These are phyloP conservation scores for Sipunculus nudus DNA, from an alignment of 2,888 invertebrate genomes.

Conservation along the genomic window DNA sequence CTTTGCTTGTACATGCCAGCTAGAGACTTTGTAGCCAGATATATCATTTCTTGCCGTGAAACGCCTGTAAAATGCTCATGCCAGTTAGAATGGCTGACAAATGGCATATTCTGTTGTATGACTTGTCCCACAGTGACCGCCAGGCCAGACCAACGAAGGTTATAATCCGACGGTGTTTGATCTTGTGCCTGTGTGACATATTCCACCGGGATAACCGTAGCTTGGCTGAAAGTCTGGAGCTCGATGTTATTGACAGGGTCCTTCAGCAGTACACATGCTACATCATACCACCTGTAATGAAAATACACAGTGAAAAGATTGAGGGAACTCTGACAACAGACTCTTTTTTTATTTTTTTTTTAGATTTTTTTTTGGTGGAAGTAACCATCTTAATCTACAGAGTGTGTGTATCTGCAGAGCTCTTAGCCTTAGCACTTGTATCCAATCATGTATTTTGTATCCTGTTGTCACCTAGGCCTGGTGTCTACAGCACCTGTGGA, in stretches of 20 bases:
- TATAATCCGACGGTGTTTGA: conserved; percentile 76
- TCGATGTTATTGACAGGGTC: conserved; percentile 77
- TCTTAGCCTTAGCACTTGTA: too few relatives aligned
- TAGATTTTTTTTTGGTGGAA: too few relatives aligned
- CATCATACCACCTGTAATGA: conserved; percentile 81
- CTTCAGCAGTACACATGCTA: conserved; percentile 76
- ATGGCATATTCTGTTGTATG: conserved; percentile 75
- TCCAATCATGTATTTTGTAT: too few relatives aligned
- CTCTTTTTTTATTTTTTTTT: too few relatives aligned
- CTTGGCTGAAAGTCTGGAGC: conserved; percentile 77
- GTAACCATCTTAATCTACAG: too few relatives aligned
- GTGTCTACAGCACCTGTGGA: too few relatives aligned
- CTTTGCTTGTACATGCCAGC: conserved; percentile 79
- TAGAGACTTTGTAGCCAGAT: conserved; percentile 76
- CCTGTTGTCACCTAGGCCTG: too few relatives aligned
- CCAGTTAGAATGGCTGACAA: conserved; percentile 79
- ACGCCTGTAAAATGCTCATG: conserved; percentile 79
- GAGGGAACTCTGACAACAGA: too few relatives aligned
- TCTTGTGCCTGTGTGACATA: conserved; percentile 74
- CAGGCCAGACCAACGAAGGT: conserved; percentile 73
- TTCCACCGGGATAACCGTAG: conserved; percentile 78
- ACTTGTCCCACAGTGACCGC: conserved; percentile 64
- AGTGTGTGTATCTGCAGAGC: too few relatives aligned
- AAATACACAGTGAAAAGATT: too few relatives aligned
- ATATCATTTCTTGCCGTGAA: conserved; percentile 75